Evolutionary conservation across 2,113 vertebrate species (phyloP).

Genomic region (Micromys minutus): DNA sequence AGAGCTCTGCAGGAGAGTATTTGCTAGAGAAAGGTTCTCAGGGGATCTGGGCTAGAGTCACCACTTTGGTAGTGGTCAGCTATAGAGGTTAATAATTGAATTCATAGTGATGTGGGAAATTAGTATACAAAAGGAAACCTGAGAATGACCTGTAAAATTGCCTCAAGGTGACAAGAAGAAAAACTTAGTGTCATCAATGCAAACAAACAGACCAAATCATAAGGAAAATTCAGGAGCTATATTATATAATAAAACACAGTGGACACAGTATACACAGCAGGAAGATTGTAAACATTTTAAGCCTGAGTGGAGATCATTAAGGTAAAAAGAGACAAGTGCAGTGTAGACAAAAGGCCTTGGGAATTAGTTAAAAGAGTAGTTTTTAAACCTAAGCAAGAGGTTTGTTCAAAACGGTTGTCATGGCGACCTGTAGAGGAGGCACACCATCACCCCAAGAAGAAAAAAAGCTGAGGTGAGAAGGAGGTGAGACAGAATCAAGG

Average conservation of each 20-base stretch:
- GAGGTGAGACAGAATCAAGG: background rate
- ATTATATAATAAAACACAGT: background rate
- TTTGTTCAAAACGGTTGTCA: background rate
- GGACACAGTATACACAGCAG: accelerated
- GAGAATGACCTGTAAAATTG: background rate
- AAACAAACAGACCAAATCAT: background rate
- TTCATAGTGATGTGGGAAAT: background rate
- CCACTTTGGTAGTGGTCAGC: background rate
- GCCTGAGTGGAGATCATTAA: background rate
- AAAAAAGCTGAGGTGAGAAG: background rate
- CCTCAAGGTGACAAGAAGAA: background rate
- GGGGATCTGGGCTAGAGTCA: background rate
- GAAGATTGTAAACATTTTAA: background rate
- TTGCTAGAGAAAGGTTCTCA: background rate
- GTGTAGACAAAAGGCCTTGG: background rate
- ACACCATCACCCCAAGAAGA: background rate
- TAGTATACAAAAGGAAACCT: background rate
- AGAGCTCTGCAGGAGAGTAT: background rate
- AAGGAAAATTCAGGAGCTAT: background rate
- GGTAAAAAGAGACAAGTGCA: background rate
- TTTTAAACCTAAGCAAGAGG: background rate
- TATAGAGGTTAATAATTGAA: background rate
- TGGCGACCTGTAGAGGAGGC: background rate
- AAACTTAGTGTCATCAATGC: background rate
- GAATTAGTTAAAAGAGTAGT: background rate